Conservation (phyloP, 2,888 invertebrate species). For the Tromatobia lineatoria region DNA sequence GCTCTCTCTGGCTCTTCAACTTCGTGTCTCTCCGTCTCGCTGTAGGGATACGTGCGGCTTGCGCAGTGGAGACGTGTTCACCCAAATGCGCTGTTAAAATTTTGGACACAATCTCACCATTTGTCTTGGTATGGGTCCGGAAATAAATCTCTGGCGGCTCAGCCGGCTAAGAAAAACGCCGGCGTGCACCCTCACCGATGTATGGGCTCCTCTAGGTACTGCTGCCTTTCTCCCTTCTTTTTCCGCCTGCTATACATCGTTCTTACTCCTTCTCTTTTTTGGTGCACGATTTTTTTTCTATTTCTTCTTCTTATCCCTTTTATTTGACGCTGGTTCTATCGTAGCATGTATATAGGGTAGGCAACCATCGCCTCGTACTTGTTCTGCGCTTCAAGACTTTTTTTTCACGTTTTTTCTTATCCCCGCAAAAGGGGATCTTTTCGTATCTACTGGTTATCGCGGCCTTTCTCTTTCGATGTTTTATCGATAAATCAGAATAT, state of each 20-base stretch:
- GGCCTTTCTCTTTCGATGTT: conserved; percentile 75
- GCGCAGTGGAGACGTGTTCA: conserved; percentile 85
- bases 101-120: conserved; percentile 93
- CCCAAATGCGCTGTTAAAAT: conserved; percentile 92
- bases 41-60: conserved; percentile 84
- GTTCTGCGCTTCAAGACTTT: conserved; percentile 7
- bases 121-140: conserved; percentile 90
- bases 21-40: conserved; percentile 74
- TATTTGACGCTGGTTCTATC: conserved; percentile 10
- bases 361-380: conserved; percentile 7
- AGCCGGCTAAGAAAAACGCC: conserved; percentile 87
- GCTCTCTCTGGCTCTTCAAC: conserved; percentile 58
- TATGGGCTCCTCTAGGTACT: conserved; percentile 39
- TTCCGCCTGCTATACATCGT: conserved; percentile 17
- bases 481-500: conserved; percentile 84
- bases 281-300: conserved; percentile 46
- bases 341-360: background rate
- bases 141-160: conserved; percentile 88
- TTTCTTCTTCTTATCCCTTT: conserved; percentile 40
- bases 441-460: conserved; percentile 28
- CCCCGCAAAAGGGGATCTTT: conserved; percentile 42
- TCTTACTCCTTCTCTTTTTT: conserved; percentile 59
- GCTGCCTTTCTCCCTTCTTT: background rate
- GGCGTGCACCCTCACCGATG: conserved; percentile 77
- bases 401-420: conserved; percentile 47